Base-by-base conservation (phyloP, 2,888 invertebrate genomes). In the Microdon myrmicae region DNA sequence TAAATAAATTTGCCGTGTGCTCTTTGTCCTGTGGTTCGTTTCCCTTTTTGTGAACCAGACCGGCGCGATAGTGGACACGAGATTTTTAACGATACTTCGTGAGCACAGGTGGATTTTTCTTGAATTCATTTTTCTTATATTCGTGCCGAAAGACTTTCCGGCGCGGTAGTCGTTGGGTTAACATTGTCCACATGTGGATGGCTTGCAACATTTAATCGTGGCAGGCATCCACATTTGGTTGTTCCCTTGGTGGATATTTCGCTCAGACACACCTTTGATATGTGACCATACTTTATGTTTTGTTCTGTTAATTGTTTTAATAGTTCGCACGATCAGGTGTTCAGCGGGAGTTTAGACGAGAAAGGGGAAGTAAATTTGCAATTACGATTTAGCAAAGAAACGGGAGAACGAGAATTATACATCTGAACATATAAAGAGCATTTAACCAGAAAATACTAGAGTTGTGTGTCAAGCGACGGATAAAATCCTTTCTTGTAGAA, bases 11-110 rank as follows among this genome's bases (percentile, higher is more conserved):
- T n/a, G n/a, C n/a, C n/a, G n/a, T n/a, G n/a, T 41, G 44, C 28
- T 41, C 22, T 19, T 47, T 47, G 34, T 44, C 19, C 25, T 25
- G 34, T 8, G 28, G 13, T 31, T 14, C 10, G 29, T 29, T 22
- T 9, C 17, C 1, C 17, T 20, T 10, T 28, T 28, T 12, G 6
- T 22, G 22, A 7, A 22, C 5, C 28, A 10, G 35, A 8, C 13
- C 41, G 47, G 58, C 43, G 25, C 38, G 58, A 64, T 58, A 58
- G 64, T 43, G 47, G 20, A 47, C 64, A 64, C 58, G 58, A 58
- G 58, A 64, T 64, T 53, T 53, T 64, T 64, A 64, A 64, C 47
- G 58, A 58, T 53, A 56, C 47, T 34, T 28, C 58, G 58, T 41
- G 58, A 51, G 51, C 58, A 64, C 64, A 64, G 64, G 64, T 64